A percentile compares a stretch with the other conserved stretches of the same genome.
Evolutionary conservation across 2,797 vertebrate genomes (phyloP).

Genomic region (Octomys mimax): DNA sequence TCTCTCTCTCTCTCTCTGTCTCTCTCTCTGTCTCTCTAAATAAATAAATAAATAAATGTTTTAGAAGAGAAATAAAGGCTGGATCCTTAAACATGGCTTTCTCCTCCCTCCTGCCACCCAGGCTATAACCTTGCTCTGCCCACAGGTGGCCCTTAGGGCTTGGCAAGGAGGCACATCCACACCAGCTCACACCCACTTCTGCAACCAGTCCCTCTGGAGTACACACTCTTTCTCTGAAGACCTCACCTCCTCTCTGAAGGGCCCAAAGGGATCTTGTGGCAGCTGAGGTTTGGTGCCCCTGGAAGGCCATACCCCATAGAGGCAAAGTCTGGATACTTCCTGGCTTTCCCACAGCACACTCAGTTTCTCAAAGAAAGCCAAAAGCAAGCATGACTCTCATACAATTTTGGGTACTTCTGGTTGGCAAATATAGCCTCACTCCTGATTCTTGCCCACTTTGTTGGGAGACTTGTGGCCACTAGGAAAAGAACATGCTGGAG

Average conservation of each 20-base stretch:
- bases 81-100: not conserved
- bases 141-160: not conserved
- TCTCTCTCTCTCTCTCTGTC: too few species aligned
- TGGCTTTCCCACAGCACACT: not conserved
- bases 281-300: not conserved
- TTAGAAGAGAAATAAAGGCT: not conserved
- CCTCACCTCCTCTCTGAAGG: not conserved
- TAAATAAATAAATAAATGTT: too few species aligned
- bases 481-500: not conserved
- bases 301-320: not conserved
- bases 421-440: not conserved
- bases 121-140: not conserved
- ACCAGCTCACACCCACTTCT: too few species aligned
- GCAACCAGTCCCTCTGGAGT: not conserved
- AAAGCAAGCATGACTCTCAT: not conserved
- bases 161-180: not conserved
- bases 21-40: too few species aligned
- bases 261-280: not conserved
- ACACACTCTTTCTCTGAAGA: not conserved
- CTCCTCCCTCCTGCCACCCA: not conserved
- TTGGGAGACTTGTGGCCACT: not conserved
- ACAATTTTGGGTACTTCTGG: not conserved
- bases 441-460: not conserved
- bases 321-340: not conserved
- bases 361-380: not conserved